Evolutionary conservation across 1,140 invertebrate species (phyloP), one percentile per base, ranked within the genome.

Genomic region (Zaprionus davidi): DNA sequence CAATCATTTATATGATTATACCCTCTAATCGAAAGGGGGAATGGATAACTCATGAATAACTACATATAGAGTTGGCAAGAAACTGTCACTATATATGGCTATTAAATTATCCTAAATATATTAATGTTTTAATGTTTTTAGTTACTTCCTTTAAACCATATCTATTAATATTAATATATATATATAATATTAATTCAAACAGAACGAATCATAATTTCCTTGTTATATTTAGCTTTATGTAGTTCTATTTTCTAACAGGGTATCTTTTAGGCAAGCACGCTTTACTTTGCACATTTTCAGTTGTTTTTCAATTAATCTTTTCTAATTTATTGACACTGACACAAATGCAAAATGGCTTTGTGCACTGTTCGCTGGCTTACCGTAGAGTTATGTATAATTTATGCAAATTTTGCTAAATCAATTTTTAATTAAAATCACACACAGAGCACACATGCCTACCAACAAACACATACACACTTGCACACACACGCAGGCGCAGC

Each of bases 331-430:
- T 84, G 84, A 79, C 81, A 79, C 81, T 81, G 58, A 56, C 68
- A 49, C 78, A 62, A 67, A 72, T 53, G 71, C 76, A 57, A 62
- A 77, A 77, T 68, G 44, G 34, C 41, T 66, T 49, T 62, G 49
- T 78, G 51, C 34, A 59, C 59, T 67, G 78, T 60, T 49, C 65
- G 67, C 58, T 68, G 72, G 80, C 81, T 84, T 88, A 88, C 84
- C 84, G 77, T 73, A 66, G 78, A 79, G 85, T 74, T 69, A 81
- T 88, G 85, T 87, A 84, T 88, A 88, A 90, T 90, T 88, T 88
- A 88, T 88, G 84, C 84, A 88, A 88, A 88, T 88, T 81, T 84
- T 65, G 85, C 85, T 90, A 88, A 88, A 88, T 90, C 84, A 88
- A 88, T 88, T 88, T 88, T 88, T 88, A 88, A 88, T 88, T 88